Evolutionary conservation across 35 echinoderm and acorn worm species (phyloP).

Genomic region (Ophiothrix spiculata): DNA sequence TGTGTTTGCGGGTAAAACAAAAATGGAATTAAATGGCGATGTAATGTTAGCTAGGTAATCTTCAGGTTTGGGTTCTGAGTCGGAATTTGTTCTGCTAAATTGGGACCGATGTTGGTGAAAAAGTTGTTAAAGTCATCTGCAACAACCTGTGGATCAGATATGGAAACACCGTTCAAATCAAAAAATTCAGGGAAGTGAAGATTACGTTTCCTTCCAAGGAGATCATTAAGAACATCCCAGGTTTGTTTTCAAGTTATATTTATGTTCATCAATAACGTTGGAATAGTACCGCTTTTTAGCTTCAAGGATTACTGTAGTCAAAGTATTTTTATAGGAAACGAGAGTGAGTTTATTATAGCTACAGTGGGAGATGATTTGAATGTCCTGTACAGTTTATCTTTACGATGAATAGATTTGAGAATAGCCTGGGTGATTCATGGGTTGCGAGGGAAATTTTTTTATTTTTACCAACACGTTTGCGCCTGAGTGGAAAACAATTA

Average conservation of each 20-base stretch:
- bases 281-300: slow-evolving; percentile 2
- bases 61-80: background rate
- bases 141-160: background rate
- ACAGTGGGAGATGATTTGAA: background rate
- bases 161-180: background rate
- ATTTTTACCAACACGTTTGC: too few species aligned
- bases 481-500: too few species aligned
- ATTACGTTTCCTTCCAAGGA: background rate
- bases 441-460: too few species aligned
- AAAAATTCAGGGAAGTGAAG: background rate
- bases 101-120: slow-evolving; percentile 34
- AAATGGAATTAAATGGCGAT: slow-evolving; percentile 14
- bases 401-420: background rate
- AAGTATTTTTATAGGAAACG: background rate
- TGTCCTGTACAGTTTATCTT: background rate
- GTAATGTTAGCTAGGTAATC: background rate
- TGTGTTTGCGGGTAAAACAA: slow-evolving; percentile 9
- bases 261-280: background rate
- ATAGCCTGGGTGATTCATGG: background rate
- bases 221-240: background rate
- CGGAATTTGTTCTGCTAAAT: slow-evolving; percentile 20
- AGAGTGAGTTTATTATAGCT: background rate
- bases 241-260: background rate
- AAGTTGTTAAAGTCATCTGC: slow-evolving; percentile 39
- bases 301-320: background rate